Percentiles rank a stretch among this genome's conserved stretches.
These are phyloP conservation scores for Wasmannia auropunctata DNA, from an alignment of 1,140 invertebrate species.

Conservation along the genomic window DNA sequence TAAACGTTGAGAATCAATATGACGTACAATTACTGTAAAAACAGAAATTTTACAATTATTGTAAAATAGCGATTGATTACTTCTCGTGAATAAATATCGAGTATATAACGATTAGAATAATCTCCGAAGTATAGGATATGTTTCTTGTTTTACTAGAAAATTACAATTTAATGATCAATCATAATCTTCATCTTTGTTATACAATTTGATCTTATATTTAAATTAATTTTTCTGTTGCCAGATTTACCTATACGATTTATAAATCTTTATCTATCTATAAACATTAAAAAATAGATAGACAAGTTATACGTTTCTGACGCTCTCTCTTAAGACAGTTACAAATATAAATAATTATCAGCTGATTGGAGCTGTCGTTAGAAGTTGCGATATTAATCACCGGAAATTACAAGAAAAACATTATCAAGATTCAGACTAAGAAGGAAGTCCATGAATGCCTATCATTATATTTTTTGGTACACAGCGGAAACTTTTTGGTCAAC, in stretches of 20 bases:
- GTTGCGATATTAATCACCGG: slow-evolving; percentile 3
- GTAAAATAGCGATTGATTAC: not conserved
- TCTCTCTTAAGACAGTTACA: slow-evolving; percentile 1
- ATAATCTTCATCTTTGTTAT: not conserved
- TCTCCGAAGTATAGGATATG: slow-evolving; percentile 16
- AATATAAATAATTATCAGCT: slow-evolving; percentile 23
- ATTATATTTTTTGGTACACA: slow-evolving; percentile 51
- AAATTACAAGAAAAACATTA: slow-evolving; percentile 13
- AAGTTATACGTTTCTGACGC: not conserved
- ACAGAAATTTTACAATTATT: slow-evolving; percentile 1
- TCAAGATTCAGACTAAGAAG: slow-evolving; percentile 2
- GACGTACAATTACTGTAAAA: slow-evolving; percentile 32
- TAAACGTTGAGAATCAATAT: not conserved
- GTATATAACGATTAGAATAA: slow-evolving; percentile 11
- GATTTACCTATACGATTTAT: not conserved
- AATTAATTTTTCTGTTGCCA: slow-evolving; percentile 30
- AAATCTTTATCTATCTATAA: slow-evolving; percentile 19
- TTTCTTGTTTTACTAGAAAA: slow-evolving; percentile 1
- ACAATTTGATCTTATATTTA: slow-evolving; percentile 18
- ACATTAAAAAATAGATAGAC: slow-evolving; percentile 1
- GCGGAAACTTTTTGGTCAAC: slow-evolving; percentile 49
- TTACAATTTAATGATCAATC: slow-evolving; percentile 7
- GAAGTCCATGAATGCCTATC: slow-evolving; percentile 31
- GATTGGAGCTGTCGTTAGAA: slow-evolving; percentile 1
- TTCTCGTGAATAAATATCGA: slow-evolving; percentile 14